Evolutionary conservation across 2,113 vertebrate genomes (phyloP).

Genomic region (Phainopepla nitens): DNA sequence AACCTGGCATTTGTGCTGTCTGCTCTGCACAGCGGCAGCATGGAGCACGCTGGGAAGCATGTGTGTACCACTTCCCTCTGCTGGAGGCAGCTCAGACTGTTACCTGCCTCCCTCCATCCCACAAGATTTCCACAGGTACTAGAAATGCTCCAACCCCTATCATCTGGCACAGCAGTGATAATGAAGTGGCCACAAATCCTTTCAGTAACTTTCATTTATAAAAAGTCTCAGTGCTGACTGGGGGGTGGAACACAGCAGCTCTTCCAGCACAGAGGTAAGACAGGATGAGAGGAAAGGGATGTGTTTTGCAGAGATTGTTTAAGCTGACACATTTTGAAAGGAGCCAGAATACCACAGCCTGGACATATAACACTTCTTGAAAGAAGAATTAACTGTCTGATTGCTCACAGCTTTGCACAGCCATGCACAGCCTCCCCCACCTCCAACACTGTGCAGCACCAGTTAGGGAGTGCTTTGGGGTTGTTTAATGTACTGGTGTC

Average conservation of each 20-base stretch:
- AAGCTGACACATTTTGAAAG: not conserved
- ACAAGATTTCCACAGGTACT: not conserved
- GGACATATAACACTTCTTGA: conserved; percentile 10
- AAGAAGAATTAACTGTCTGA: conserved; percentile 8
- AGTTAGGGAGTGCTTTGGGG: not conserved
- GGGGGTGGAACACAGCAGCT: not conserved
- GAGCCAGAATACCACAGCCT: not conserved
- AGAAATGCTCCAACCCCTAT: not conserved
- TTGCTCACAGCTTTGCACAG: not conserved
- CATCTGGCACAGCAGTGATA: not conserved
- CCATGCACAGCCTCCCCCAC: not conserved
- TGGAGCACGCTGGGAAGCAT: not conserved
- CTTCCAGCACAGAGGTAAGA: not conserved
- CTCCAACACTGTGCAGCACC: not conserved
- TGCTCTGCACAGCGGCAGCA: not conserved
- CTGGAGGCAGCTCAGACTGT: conserved; percentile 58
- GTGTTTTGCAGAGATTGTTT: not conserved
- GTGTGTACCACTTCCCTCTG: conserved; percentile 51
- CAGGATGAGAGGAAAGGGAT: not conserved
- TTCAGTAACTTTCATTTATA: not conserved
- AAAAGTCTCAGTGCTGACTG: not conserved
- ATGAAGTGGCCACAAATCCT: not conserved
- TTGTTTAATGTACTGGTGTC: not conserved
- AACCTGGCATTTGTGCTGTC: not conserved
- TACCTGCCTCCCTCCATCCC: not conserved